phyloP scores from a whole-genome alignment of 2,113 vertebrate genomes.

The Onychorhynchus coronatus region DNA sequence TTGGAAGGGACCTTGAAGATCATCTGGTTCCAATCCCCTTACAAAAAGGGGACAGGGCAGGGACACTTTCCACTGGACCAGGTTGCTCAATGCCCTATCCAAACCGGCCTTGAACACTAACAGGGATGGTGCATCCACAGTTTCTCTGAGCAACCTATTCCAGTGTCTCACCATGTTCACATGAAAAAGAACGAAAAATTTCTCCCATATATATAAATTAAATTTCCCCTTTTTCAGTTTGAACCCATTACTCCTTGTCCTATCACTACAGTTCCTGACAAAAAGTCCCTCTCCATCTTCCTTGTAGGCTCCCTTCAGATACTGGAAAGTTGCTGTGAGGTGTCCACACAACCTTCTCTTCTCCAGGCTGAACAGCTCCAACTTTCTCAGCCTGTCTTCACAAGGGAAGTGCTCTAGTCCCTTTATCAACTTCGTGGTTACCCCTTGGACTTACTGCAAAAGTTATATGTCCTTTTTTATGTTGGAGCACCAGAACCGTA shows the following conservation, averaged over 20 bases:
- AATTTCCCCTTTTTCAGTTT: background rate
- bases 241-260: background rate
- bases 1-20: background rate
- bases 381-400: background rate
- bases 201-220: background rate
- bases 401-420: background rate
- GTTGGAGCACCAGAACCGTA: background rate
- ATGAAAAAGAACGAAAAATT: background rate
- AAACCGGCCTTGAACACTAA: background rate
- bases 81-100: background rate
- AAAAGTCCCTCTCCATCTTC: fast-evolving
- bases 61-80: background rate
- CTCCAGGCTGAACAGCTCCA: background rate
- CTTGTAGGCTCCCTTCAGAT: background rate
- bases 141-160: background rate
- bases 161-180: background rate
- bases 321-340: background rate
- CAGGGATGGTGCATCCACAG: background rate
- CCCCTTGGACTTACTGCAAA: background rate
- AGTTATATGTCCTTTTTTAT: background rate
- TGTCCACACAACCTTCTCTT: background rate
- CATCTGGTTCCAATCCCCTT: background rate
- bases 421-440: background rate
- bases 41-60: background rate
- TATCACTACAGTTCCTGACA: background rate